phyloP scores from a whole-genome alignment of 2,113 vertebrate species.

The Sinocyclocheilus maitianheensis region DNA sequence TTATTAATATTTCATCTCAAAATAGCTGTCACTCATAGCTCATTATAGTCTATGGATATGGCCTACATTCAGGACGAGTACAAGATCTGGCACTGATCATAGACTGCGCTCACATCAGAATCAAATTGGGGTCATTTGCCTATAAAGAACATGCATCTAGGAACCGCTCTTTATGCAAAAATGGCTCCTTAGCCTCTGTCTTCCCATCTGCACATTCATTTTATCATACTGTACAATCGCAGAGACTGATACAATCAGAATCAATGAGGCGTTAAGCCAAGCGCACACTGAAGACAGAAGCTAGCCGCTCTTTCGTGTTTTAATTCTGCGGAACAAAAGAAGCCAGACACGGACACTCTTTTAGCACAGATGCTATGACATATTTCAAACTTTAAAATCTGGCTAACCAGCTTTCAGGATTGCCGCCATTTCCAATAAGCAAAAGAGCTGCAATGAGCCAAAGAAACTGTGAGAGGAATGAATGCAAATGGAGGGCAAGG shows the following conservation, averaged over 20 bases:
- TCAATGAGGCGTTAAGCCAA: not conserved
- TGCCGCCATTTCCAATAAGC: not conserved
- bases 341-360: not conserved
- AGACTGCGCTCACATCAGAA: slow-evolving; percentile 63
- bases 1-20: slow-evolving; percentile 45
- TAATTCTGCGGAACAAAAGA: not conserved
- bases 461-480: not conserved
- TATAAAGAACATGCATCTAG: slow-evolving; percentile 70
- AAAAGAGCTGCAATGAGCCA: not conserved
- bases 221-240: slow-evolving; percentile 15
- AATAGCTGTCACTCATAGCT: slow-evolving; percentile 47
- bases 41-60: slow-evolving; percentile 43
- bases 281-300: not conserved
- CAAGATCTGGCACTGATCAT: slow-evolving; percentile 26
- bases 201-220: not conserved
- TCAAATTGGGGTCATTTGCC: slow-evolving; percentile 78
- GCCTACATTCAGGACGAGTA: slow-evolving; percentile 38
- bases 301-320: not conserved
- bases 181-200: slow-evolving; percentile 38
- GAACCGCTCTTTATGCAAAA: slow-evolving; percentile 74
- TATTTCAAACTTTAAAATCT: not conserved
- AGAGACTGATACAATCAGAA: not conserved
- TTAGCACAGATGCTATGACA: not conserved
- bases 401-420: not conserved
- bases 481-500: not conserved